These are phyloP conservation scores for Heterodera filipjevi DNA, from an alignment of 2,888 invertebrate species.

Conservation along the genomic window DNA sequence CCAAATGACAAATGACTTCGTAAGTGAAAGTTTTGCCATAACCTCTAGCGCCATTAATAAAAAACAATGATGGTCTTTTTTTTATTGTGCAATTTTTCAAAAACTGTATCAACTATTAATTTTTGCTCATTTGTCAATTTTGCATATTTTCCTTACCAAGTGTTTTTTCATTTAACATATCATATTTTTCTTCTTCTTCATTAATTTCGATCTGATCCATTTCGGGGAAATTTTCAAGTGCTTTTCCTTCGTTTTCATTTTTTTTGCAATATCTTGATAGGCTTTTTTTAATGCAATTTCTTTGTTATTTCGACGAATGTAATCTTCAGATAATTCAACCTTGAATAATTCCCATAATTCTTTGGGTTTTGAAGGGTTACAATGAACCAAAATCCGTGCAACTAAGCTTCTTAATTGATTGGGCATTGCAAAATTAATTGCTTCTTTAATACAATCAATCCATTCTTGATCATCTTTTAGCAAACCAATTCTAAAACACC, in stretches of 20 bases:
- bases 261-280: constrained; percentile 11
- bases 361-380: constrained; percentile 27
- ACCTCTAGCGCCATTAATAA: constrained; percentile 66
- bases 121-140: constrained; percentile 21
- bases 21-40: constrained; percentile 67
- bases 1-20: constrained; percentile 63
- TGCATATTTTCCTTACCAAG: background rate
- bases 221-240: constrained; percentile 20
- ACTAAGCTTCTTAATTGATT: constrained; percentile 34
- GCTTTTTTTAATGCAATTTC: constrained; percentile 21
- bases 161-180: background rate
- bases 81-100: constrained; percentile 17
- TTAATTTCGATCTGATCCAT: constrained; percentile 14
- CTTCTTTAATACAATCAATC: constrained; percentile 31
- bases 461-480: constrained; percentile 36
- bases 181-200: background rate
- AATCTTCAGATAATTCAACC: constrained; percentile 37
- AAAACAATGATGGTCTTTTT: constrained; percentile 38
- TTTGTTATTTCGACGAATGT: constrained; percentile 1
- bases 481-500: constrained; percentile 35
- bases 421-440: background rate
- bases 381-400: constrained; percentile 36
- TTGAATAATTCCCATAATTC: constrained; percentile 33
- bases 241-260: constrained; percentile 29
- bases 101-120: constrained; percentile 20